Evolutionary conservation across 2,888 invertebrate species (phyloP), one percentile per base, ranked within the genome.

Genomic region (Biston betularia): DNA sequence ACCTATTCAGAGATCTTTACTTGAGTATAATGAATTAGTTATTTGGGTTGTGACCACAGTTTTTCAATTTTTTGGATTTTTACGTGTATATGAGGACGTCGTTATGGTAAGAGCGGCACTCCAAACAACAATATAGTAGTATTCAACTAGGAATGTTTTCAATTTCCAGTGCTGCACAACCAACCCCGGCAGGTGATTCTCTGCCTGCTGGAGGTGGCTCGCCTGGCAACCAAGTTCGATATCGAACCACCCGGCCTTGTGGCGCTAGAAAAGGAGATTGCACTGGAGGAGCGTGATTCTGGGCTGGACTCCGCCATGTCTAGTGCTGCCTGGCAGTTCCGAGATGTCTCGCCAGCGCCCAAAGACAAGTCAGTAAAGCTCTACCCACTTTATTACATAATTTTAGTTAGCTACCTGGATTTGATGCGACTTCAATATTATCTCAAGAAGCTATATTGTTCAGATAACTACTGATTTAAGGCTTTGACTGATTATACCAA

Each of bases 111-210:
- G 3, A 24, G 24, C 24, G 24, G 24, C 24, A 24, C 24, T 24
- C 24, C 24, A 24, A 24, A 24, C 24, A 2, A n/a, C n/a, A n/a
- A n/a, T n/a, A n/a, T n/a, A n/a, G n/a, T n/a, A n/a, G n/a, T n/a
- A 42, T 11, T 42, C 11, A 42, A 10, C 15, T 3, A 34, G 14
- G 33, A 0, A n/a, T 53, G 6, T 42, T 35, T 42, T 14, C n/a
- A 11, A 50, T 77, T 24, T 72, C 1, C 82, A 93, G 98, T 98
- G 63, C 93, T 97, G 42, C 97, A 98, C 86, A 96, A 96, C 77
- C 97, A 97, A 81, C 97, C 97, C 34, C 95, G 97, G 0, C 97
- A 97, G 80, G 97, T 98, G 58, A 96, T 98, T 71, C 94, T 98
- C 52, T 98, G 97, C 84, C 94, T 98, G 50, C 92, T 98, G 89